Evolutionary conservation across 2,888 invertebrate genomes (phyloP).

Genomic region (Synanthedon vespiformis): DNA sequence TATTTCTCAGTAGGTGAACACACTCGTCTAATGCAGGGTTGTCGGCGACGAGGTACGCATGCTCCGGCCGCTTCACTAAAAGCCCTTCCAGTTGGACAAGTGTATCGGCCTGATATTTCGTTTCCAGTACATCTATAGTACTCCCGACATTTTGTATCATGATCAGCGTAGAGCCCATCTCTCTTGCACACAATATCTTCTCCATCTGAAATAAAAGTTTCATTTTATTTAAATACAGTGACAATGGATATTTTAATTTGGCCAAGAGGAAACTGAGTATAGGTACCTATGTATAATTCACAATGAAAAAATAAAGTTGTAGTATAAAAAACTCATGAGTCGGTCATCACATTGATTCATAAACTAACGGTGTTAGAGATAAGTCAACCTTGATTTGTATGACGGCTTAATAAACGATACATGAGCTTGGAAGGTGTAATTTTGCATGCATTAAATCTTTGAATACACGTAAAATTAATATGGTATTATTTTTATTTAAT

Average conservation of each 20-base stretch:
- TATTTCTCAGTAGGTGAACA: slow-evolving; percentile 42
- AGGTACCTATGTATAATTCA: not conserved
- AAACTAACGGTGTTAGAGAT: too few relatives aligned
- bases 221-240: not conserved
- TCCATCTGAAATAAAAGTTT: slow-evolving; percentile 27
- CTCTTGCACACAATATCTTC: slow-evolving; percentile 34
- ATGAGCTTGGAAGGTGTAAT: too few relatives aligned
- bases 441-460: not conserved
- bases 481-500: too few relatives aligned
- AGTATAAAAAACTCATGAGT: not conserved
- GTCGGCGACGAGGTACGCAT: slow-evolving; percentile 43
- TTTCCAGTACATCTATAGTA: slow-evolving; percentile 54
- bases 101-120: slow-evolving; percentile 32
- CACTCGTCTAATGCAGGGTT: slow-evolving; percentile 46
- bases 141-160: slow-evolving; percentile 51
- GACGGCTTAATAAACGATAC: too few relatives aligned
- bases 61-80: slow-evolving; percentile 55
- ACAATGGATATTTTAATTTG: not conserved
- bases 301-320: not conserved
- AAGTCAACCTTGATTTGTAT: too few relatives aligned
- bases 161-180: slow-evolving; percentile 59
- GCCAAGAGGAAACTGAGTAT: too few relatives aligned
- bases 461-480: too few relatives aligned
- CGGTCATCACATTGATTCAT: too few relatives aligned
- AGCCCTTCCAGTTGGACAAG: slow-evolving; percentile 44